Evolutionary conservation across 2,797 vertebrate species (phyloP).

Genomic region (Tarsius wallacei): DNA sequence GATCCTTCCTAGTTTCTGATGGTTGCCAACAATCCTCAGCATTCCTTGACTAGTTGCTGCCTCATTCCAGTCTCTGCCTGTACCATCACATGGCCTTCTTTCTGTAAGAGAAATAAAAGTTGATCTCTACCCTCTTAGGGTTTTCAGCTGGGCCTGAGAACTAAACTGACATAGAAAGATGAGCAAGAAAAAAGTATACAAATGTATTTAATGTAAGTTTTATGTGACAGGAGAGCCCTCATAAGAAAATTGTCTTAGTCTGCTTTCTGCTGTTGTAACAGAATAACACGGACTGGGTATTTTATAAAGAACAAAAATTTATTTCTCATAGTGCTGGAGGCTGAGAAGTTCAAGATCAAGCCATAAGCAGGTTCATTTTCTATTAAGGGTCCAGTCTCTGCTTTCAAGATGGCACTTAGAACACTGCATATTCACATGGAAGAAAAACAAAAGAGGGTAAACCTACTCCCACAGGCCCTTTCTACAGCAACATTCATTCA

Average conservation of each 20-base stretch:
- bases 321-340: not conserved
- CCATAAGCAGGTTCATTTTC: not conserved
- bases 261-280: not conserved
- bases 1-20: not conserved
- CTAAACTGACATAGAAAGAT: not conserved
- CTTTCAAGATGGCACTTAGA: not conserved
- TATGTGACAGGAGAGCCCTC: not conserved
- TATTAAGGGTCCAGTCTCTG: not conserved
- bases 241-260: not conserved
- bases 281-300: not conserved
- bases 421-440: not conserved
- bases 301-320: not conserved
- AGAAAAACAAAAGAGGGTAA: not conserved
- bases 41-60: not conserved
- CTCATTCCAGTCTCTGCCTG: not conserved
- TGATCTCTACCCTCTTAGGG: not conserved
- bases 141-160: not conserved
- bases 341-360: not conserved
- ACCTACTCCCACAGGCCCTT: not conserved
- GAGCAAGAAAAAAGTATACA: not conserved
- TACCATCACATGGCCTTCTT: too few species aligned
- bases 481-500: not conserved
- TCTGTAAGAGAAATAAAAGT: not conserved
- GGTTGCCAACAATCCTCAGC: too few species aligned
- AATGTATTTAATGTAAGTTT: not conserved